Base-by-base conservation (phyloP, 2,113 vertebrate genomes). In the Oncorhynchus clarkii region DNA sequence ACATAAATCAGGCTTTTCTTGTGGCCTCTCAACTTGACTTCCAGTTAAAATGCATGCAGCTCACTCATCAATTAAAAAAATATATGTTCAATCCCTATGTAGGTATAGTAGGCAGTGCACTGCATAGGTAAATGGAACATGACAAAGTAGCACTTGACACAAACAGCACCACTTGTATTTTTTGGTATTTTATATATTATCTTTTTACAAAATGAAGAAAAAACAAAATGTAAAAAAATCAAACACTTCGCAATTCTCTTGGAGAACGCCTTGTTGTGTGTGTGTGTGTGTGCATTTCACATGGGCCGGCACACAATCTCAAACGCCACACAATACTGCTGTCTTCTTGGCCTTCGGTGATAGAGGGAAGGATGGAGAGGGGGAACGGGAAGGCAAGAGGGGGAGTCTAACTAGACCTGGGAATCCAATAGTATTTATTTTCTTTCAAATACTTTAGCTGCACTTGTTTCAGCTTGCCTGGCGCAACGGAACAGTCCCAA, bases 121-220 rank as follows among this genome's bases (percentile, higher is more conserved):
- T 24, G 59, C 39, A 24, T 48, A 9, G 7, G 20, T 64, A 64
- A n/a, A 70, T 34, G 4, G 22, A 48, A 29, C 45, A 70, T 70
- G 5, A 24, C 34, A 31, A 49, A 70, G 29, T 39, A 45, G 20
- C 11, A 7, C 8, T 5, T 1, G 18, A 70, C 77, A 81, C 77
- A 77, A 84, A 48, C 66, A 11, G 70, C 62, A 74, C 70, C 22
- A 29, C 66, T 82, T 74, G n/a, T 78, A 87, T 86, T 78, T 89
- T 86, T 85, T 90, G 86, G 84, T 91, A 83, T 92, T 90, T 94
- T 93, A 93, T 93, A 90, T 87, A 89, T 79, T 88, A 72, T 92
- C 88, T 93, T 93, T 94, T 92, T 93, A 93, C 91, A 94, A 94
- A 94, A 93, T 83, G 78, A 89, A 86, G 81, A 87, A 78, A 80